Evolutionary conservation across 2,797 vertebrate species (phyloP).

Genomic region (Characodon lateralis): DNA sequence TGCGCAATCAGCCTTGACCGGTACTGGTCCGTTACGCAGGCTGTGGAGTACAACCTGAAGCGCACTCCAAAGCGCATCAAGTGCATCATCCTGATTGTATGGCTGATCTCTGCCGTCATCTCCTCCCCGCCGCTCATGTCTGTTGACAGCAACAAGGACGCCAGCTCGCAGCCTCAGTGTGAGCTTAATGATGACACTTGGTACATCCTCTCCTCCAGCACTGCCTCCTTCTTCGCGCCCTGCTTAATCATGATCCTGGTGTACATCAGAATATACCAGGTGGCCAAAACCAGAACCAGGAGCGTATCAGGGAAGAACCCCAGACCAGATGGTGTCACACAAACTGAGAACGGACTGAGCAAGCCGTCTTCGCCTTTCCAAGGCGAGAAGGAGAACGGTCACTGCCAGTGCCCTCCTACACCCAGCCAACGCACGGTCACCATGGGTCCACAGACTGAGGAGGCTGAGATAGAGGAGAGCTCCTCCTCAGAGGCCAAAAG

Average conservation of each 20-base stretch:
- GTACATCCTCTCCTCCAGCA: constrained; percentile 93
- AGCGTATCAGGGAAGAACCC: constrained; percentile 85
- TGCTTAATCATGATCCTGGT: constrained; percentile 94
- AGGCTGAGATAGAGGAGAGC: constrained; percentile 87
- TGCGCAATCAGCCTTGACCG: constrained; percentile 95
- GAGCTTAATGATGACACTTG: constrained; percentile 92
- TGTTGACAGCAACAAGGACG: constrained; percentile 81
- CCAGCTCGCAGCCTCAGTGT: constrained; percentile 83
- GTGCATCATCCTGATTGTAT: constrained; percentile 87
- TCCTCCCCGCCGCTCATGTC: constrained; percentile 91
- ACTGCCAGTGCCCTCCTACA: constrained; percentile 80
- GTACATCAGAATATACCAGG: constrained; percentile 92
- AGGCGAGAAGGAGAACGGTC: constrained; percentile 82
- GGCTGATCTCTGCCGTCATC: constrained; percentile 92
- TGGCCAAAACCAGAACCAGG: constrained; percentile 92
- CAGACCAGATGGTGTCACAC: constrained; percentile 79
- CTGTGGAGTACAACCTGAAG: constrained; percentile 92
- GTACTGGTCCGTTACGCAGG: constrained; percentile 94
- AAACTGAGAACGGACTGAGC: constrained; percentile 86
- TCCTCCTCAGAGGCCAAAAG: constrained; percentile 86
- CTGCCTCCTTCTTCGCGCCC: constrained; percentile 93
- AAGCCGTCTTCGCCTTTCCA: constrained; percentile 74
- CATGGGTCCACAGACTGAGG: constrained; percentile 71
- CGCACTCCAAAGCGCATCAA: constrained; percentile 90
- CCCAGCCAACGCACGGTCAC: constrained; percentile 70